phyloP scores from a whole-genome alignment of 1,140 invertebrate genomes.

The Helicorthomorpha holstii region DNA sequence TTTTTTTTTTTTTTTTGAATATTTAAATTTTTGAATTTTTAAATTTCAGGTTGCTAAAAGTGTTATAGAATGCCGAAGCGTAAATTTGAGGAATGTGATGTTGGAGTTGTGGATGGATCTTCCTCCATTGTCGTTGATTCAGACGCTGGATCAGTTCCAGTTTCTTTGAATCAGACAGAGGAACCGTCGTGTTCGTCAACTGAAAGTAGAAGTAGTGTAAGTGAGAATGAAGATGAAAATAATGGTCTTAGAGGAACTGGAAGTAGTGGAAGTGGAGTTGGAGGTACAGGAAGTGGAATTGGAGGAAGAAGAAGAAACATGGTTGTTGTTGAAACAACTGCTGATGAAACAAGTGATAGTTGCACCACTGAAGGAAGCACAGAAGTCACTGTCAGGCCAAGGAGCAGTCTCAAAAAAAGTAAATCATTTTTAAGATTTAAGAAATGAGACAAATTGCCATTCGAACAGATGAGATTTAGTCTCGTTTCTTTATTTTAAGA shows the following conservation, averaged over 20 bases:
- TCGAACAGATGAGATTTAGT: neutral
- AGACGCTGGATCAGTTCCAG: no score
- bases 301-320: neutral
- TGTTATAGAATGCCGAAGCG: conserved; percentile 6
- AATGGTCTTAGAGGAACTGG: no score
- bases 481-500: neutral
- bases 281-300: neutral
- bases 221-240: no score
- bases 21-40: no score
- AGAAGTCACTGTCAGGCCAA: neutral
- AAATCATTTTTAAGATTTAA: neutral
- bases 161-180: no score
- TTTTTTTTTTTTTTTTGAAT: no score
- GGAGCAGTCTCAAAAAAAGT: neutral
- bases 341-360: neutral
- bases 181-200: neutral
- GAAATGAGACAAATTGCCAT: neutral
- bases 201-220: no score
- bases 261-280: no score
- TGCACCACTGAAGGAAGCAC: conserved; percentile 2
- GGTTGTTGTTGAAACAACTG: neutral
- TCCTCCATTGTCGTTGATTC: neutral
- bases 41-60: no score
- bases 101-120: neutral
- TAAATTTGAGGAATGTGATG: conserved; percentile 1